Conservation (phyloP, 2,888 invertebrate species). For the Oxyteleia sp. region DNA sequence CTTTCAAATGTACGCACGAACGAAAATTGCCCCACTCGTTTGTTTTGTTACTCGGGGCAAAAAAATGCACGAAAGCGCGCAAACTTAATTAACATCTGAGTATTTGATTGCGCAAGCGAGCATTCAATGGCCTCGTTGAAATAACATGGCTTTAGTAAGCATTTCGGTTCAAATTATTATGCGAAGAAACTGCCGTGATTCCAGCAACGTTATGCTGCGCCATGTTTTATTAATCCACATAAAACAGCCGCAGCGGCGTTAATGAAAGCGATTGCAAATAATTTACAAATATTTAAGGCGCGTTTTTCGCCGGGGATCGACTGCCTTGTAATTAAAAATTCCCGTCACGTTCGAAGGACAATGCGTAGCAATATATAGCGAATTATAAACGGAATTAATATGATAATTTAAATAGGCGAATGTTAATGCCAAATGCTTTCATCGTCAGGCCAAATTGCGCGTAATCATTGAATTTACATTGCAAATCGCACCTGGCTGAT, state of each 20-base stretch:
- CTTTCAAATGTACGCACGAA: not conserved
- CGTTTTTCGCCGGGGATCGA: not conserved
- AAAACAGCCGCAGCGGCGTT: too few species aligned
- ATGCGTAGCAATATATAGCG: conserved; percentile 33
- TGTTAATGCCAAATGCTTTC: conserved; percentile 58
- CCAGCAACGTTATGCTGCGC: conserved; percentile 10
- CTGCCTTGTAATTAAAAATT: conserved; percentile 37
- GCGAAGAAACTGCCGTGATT: conserved; percentile 33
- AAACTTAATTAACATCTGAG: conserved; percentile 37
- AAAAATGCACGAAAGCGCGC: not conserved
- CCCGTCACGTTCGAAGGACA: conserved; percentile 33
- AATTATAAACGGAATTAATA: conserved; percentile 44
- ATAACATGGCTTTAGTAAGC: conserved; percentile 22
- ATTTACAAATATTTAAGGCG: too few species aligned
- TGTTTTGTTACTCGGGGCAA: conserved; percentile 7
- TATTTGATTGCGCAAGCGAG: conserved; percentile 32
- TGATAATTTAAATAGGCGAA: conserved; percentile 55
- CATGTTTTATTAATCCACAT: conserved; percentile 22
- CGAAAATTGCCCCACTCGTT: conserved; percentile 1
- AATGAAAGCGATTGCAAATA: too few species aligned
- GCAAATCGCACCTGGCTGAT: conserved; percentile 69
- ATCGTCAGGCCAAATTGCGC: conserved; percentile 74
- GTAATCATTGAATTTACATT: conserved; percentile 80
- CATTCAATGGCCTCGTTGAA: conserved; percentile 32
- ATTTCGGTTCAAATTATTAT: conserved; percentile 39